Evolutionary conservation across 1,140 invertebrate genomes (phyloP).

Genomic region (Drosophila pruinosa): DNA sequence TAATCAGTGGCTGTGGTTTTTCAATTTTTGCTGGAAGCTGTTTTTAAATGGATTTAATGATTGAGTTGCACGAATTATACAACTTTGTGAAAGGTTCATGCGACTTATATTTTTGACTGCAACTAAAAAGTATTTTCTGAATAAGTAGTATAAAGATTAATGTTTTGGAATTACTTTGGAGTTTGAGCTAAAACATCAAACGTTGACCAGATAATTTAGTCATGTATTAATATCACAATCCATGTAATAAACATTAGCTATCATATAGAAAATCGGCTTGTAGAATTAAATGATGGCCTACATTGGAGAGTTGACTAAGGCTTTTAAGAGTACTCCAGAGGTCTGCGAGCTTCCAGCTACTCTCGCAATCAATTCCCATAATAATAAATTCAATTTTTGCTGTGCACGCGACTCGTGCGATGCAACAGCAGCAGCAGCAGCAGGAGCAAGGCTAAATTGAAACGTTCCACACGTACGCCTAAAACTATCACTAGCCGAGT

Average conservation of each 20-base stretch:
- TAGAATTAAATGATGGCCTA: not conserved
- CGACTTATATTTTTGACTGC: too few relatives aligned
- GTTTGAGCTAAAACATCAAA: too few relatives aligned
- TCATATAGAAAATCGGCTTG: too few relatives aligned
- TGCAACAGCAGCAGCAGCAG: conserved; percentile 6
- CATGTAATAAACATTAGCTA: not conserved
- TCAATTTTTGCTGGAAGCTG: not conserved
- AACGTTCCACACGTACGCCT: conserved; percentile 79
- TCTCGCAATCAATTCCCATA: conserved; percentile 75
- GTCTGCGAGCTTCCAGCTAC: conserved; percentile 39
- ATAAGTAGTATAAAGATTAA: too few relatives aligned
- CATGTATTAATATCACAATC: not conserved
- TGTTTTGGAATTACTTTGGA: too few relatives aligned
- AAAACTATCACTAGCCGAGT: conserved; percentile 79
- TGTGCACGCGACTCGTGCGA: conserved; percentile 61
- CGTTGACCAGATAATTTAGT: too few relatives aligned
- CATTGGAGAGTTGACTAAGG: not conserved
- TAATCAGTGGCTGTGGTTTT: not conserved
- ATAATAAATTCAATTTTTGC: conserved; percentile 79
- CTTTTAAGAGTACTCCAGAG: not conserved
- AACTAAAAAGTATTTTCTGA: too few relatives aligned
- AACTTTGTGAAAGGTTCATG: too few relatives aligned
- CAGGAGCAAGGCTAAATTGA: conserved; percentile 63
- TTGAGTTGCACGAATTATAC: not conserved
- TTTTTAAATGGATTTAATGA: not conserved